Conservation (phyloP, 2,888 invertebrate genomes). For the Lapara coniferarum region DNA sequence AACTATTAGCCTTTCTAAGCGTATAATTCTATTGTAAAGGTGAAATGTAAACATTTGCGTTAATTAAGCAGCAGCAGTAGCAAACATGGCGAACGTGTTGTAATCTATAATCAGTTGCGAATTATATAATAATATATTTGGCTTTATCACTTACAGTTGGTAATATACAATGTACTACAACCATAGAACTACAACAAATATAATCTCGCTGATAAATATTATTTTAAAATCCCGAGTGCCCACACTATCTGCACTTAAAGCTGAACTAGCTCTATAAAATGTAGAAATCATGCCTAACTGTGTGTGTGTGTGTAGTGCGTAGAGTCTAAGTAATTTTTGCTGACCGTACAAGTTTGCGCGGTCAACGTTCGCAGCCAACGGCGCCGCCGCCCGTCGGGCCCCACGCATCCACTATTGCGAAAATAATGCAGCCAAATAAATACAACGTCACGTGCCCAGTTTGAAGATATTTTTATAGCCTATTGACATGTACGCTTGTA, state of each 20-base stretch:
- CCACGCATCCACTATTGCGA: constrained; percentile 64
- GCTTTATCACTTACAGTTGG: too few species aligned
- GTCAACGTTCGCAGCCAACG: constrained; percentile 66
- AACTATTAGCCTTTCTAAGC: not conserved
- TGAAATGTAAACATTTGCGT: constrained; percentile 3
- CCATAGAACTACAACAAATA: too few species aligned
- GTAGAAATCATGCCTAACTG: constrained; percentile 26
- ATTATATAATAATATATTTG: not conserved
- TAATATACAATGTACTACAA: too few species aligned
- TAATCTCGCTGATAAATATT: too few species aligned
- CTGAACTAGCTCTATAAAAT: constrained; percentile 30
- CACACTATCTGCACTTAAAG: not conserved
- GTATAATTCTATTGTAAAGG: not conserved
- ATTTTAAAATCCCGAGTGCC: not conserved
- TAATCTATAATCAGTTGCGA: not conserved
- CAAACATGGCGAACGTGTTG: not conserved
- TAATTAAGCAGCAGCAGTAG: not conserved
- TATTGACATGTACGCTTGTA: constrained; percentile 38
- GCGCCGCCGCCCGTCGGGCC: constrained; percentile 58
- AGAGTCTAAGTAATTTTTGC: constrained; percentile 37
- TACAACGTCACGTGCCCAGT: constrained; percentile 48
- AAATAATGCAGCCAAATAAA: constrained; percentile 56
- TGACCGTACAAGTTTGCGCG: constrained; percentile 53
- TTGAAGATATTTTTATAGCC: constrained; percentile 47
- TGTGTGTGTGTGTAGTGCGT: constrained; percentile 31